Percentiles rank a stretch among this genome's conserved stretches.
Evolutionary conservation across 2,797 vertebrate species (phyloP).

Genomic region (Euthynnus affinis): DNA sequence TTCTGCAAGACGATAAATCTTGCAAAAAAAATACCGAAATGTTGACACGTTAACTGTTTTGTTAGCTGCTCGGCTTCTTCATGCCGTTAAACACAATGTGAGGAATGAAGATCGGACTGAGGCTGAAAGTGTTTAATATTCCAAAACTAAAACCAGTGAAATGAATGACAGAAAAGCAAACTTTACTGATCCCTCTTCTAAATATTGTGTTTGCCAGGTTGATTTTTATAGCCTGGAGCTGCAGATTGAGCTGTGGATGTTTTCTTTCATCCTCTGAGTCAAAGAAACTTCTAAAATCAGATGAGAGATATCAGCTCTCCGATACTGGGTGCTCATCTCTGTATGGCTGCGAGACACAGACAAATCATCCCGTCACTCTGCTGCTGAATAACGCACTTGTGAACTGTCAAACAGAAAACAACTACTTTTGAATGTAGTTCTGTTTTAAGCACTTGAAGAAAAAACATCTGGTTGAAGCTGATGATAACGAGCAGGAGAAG

Average conservation of each 20-base stretch:
- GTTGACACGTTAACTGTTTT: neutral
- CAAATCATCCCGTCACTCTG: neutral
- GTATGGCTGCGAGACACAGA: neutral
- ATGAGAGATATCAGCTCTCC: constrained; percentile 29
- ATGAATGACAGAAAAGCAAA: constrained; percentile 22
- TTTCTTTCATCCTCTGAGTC: constrained; percentile 32
- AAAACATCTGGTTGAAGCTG: neutral
- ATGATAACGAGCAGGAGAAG: neutral
- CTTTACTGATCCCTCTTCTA: constrained; percentile 25
- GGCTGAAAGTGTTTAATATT: constrained; percentile 49
- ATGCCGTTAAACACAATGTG: neutral
- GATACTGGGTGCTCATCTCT: neutral
- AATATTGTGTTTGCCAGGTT: constrained; percentile 19
- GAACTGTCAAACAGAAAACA: neutral
- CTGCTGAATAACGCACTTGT: neutral
- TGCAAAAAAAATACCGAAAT: neutral
- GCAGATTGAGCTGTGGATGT: neutral
- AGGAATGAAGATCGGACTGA: neutral
- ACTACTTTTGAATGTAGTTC: neutral
- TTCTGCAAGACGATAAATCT: neutral
- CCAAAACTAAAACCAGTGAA: constrained; percentile 16
- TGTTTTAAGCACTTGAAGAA: neutral
- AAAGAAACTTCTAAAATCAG: constrained; percentile 28
- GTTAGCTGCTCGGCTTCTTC: constrained; percentile 1
- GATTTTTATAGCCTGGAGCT: constrained; percentile 38